phyloP scores from a whole-genome alignment of 2,888 invertebrate species.

The Plutella xylostella region DNA sequence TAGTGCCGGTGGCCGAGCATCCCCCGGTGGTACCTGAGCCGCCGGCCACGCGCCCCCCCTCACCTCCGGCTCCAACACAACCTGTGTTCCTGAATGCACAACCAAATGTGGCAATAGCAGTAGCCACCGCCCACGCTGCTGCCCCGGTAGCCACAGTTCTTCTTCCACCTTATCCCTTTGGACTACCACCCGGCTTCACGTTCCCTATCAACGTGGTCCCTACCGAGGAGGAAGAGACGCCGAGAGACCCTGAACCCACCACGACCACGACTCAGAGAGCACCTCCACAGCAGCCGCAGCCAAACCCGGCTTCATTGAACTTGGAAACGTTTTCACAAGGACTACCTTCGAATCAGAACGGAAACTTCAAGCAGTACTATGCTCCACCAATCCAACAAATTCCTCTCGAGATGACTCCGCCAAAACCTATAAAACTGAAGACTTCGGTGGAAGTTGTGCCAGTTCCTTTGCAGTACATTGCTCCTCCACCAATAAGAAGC shows the following conservation, averaged over 20 bases:
- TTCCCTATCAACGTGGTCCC: slow-evolving; percentile 33
- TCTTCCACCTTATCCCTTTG: slow-evolving; percentile 55
- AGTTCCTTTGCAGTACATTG: slow-evolving; percentile 52
- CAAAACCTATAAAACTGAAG: slow-evolving; percentile 34
- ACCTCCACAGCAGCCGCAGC: slow-evolving; percentile 30
- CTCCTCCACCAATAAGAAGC: slow-evolving; percentile 38
- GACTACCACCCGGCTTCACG: slow-evolving; percentile 43
- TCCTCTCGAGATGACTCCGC: too few species aligned
- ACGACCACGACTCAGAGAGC: slow-evolving; percentile 24
- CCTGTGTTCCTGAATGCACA: slow-evolving; percentile 13
- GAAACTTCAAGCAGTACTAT: slow-evolving; percentile 38
- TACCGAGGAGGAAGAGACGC: slow-evolving; percentile 25
- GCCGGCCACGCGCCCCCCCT: neutral
- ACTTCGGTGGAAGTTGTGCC: slow-evolving; percentile 54
- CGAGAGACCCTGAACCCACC: slow-evolving; percentile 26
- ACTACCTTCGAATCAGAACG: slow-evolving; percentile 42
- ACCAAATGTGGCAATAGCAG: slow-evolving; percentile 52
- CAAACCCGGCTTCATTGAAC: slow-evolving; percentile 42
- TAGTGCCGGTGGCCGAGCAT: slow-evolving; percentile 21
- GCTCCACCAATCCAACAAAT: slow-evolving; percentile 29
- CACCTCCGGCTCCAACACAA: neutral
- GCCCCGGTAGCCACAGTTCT: slow-evolving; percentile 56
- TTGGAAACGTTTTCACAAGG: slow-evolving; percentile 49
- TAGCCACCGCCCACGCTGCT: slow-evolving; percentile 56
- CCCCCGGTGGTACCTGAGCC: neutral